Evolutionary conservation across 2,113 vertebrate genomes (phyloP).

Genomic region (Diphyllodes magnificus): DNA sequence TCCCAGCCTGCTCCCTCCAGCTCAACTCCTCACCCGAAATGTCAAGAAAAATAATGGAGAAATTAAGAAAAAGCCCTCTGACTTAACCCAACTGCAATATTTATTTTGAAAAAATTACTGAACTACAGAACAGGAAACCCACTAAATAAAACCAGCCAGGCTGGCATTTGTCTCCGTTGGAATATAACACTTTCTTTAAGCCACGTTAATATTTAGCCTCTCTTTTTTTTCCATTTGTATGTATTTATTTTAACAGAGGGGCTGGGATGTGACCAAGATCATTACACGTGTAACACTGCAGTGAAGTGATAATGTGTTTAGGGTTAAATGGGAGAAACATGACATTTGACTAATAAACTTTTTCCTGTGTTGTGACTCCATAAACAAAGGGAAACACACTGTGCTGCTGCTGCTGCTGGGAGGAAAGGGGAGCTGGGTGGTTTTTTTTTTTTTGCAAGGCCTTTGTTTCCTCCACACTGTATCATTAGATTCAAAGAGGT

Average conservation of each 20-base stretch:
- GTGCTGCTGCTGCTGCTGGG: neutral
- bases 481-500: conserved; percentile 11
- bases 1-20: neutral
- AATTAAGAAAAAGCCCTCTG: conserved; percentile 29
- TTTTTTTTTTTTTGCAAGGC: neutral
- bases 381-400: conserved; percentile 47
- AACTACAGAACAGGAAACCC: conserved; percentile 64
- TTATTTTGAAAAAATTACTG: conserved; percentile 69
- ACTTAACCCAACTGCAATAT: conserved; percentile 61
- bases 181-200: conserved; percentile 1
- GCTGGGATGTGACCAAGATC: conserved; percentile 39
- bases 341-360: conserved; percentile 36
- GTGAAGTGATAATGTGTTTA: conserved; percentile 40
- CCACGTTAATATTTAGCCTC: conserved; percentile 27
- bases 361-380: conserved; percentile 55
- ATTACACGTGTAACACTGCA: conserved; percentile 22
- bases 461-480: conserved; percentile 27
- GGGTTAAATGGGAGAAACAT: conserved; percentile 48
- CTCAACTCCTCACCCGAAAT: neutral
- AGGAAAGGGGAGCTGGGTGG: conserved; percentile 19
- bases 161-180: conserved; percentile 47
- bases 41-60: conserved; percentile 31
- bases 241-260: conserved; percentile 38
- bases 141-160: conserved; percentile 61
- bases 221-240: neutral